Percentiles rank a stretch among this genome's conserved stretches.
These are phyloP conservation scores for Polyodon spathula DNA, from an alignment of 2,113 vertebrate genomes.

Conservation along the genomic window DNA sequence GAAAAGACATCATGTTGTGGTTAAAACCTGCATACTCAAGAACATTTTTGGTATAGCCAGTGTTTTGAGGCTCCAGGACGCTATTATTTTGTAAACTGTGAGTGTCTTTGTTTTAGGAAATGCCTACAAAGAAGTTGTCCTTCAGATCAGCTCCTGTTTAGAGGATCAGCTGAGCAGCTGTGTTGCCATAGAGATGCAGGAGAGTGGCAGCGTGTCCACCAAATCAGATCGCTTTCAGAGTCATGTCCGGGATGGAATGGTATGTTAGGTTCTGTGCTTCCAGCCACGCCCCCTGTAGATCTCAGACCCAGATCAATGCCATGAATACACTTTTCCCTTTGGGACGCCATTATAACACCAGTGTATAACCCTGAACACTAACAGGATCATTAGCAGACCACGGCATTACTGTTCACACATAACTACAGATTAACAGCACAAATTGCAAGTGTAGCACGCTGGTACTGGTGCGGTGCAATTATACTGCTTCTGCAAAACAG, in stretches of 20 bases:
- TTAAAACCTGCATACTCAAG: neutral
- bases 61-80: too few relatives aligned
- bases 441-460: too few relatives aligned
- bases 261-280: neutral
- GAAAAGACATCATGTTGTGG: neutral
- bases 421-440: too few relatives aligned
- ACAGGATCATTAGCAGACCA: too few relatives aligned
- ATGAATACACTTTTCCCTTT: too few relatives aligned
- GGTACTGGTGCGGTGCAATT: too few relatives aligned
- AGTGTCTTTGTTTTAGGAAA: conserved; percentile 17
- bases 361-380: too few relatives aligned
- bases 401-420: too few relatives aligned
- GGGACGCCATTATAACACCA: too few relatives aligned
- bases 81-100: neutral
- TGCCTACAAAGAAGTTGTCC: conserved; percentile 15
- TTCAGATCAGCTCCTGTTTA: conserved; percentile 15
- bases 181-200: conserved; percentile 14
- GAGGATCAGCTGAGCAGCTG: conserved; percentile 22
- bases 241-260: conserved; percentile 27
- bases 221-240: conserved; percentile 13
- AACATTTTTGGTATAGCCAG: neutral
- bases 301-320: too few relatives aligned
- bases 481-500: too few relatives aligned
- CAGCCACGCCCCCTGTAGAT: too few relatives aligned
- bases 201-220: neutral